A percentile compares a stretch with the other conserved stretches of the same genome.
Evolutionary conservation across 2,113 vertebrate genomes (phyloP).

Genomic region (Lontra canadensis): DNA sequence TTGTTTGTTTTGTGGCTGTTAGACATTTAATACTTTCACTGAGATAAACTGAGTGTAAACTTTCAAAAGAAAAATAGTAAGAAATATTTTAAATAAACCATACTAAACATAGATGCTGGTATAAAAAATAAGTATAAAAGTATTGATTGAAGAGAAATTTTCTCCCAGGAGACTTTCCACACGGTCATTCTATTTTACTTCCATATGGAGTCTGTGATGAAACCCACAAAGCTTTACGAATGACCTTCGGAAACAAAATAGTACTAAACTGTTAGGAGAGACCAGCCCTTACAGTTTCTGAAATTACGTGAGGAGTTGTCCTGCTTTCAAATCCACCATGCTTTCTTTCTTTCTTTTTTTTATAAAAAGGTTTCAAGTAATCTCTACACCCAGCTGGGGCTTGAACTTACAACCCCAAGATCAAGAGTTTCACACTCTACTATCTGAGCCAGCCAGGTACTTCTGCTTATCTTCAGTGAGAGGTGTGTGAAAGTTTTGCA

Average conservation of each 20-base stretch:
- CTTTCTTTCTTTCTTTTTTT: background rate
- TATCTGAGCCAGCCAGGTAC: background rate
- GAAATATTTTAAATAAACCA: background rate
- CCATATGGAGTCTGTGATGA: slow-evolving; percentile 67
- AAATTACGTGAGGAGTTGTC: background rate
- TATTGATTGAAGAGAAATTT: slow-evolving; percentile 33
- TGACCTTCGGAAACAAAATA: slow-evolving; percentile 77
- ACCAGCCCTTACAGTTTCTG: background rate
- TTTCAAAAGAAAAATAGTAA: slow-evolving; percentile 61
- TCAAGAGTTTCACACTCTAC: background rate
- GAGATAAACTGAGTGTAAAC: background rate
- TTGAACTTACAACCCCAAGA: background rate
- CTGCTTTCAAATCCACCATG: slow-evolving; percentile 4
- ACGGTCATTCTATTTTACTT: slow-evolving; percentile 58
- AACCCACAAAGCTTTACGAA: slow-evolving; percentile 63
- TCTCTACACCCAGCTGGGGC: background rate
- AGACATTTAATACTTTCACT: slow-evolving; percentile 15
- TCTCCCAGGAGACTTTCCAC: slow-evolving; percentile 37
- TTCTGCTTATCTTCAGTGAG: background rate
- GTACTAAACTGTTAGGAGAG: background rate
- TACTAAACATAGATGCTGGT: slow-evolving; percentile 10
- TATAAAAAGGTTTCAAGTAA: background rate
- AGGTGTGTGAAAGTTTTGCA: background rate
- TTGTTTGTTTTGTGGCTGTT: background rate
- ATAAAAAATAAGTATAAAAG: slow-evolving; percentile 65